phyloP scores from a whole-genome alignment of 2,888 invertebrate species.

The Hymenopus coronatus region DNA sequence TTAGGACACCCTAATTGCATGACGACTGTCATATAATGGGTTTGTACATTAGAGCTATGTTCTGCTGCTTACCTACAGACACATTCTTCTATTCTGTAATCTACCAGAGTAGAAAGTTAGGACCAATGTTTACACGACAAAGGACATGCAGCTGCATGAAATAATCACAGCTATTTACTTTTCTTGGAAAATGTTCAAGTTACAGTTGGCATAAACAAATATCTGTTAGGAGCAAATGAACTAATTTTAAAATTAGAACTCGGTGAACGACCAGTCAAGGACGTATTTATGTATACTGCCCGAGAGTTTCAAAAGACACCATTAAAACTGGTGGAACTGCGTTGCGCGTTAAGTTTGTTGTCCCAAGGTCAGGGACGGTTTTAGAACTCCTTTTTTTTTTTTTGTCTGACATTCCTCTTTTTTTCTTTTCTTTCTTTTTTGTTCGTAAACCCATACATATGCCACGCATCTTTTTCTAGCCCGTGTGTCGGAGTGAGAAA shows the following conservation, averaged over 20 bases:
- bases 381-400: not conserved
- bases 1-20: not conserved
- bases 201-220: not conserved
- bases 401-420: not conserved
- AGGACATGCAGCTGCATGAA: not conserved
- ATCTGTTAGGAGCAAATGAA: not conserved
- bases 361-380: slow-evolving; percentile 12
- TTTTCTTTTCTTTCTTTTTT: not conserved
- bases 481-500: not conserved
- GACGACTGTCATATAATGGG: not conserved
- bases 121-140: not conserved
- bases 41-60: not conserved
- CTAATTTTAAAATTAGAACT: not conserved
- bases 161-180: not conserved
- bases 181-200: not conserved
- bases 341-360: not conserved
- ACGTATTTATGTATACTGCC: not conserved
- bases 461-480: not conserved
- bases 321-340: not conserved
- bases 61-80: not conserved
- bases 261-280: not conserved
- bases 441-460: not conserved
- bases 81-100: not conserved
- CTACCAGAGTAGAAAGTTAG: not conserved
- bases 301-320: not conserved